Base-by-base conservation (phyloP, 2,113 vertebrate genomes). In the Melanerpes formicivorus region DNA sequence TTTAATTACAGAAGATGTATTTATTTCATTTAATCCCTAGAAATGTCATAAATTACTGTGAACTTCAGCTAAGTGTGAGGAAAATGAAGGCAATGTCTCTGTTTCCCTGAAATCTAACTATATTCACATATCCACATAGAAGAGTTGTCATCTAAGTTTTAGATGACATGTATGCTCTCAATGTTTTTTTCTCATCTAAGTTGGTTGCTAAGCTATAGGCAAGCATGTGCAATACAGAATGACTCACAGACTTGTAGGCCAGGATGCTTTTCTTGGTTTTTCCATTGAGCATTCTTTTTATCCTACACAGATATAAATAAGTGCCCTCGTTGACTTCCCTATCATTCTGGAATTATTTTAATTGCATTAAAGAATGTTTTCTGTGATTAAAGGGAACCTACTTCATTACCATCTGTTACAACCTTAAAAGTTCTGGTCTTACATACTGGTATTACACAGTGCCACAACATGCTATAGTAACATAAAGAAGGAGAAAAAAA, bases 201-300 rank as follows among this genome's bases (percentile, higher is more conserved):
- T 56, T 71, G 54, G 27, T 55, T 91, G 91, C 93, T 92, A 26
- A 88, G 84, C 42, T 94, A 55, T 85, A 88, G 55, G 75, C 52
- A 40, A 40, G 78, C 62, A 2, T 4, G 67, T 75, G 79, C 87
- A 71, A 16, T 3, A 21, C 59, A 48, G 71, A 37, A 69, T 93
- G 91, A 96, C 79, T 93, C 77, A 77, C 4, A 78, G 54, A 10
- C 76, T 84, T 83, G 79, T 27, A 81, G 89, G 89, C 84, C 73
- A 80, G 69, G 84, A 85, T 83, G 81, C 87, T 92, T 95, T 95
- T 94, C 90, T 82, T 90, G 90, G 55, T 48, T 75, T 75, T 94
- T 56, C 77, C 78, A 92, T 19, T 82, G 32, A 93, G 72, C 63
- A 9, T 65, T 73, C 63, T 56, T 66, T 52, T 67, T 81, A 54